Evolutionary conservation across 30 jellyfish, hydroid and myxozoan species (phyloP).

Genomic region (Chrysaora quinquecirrha): DNA sequence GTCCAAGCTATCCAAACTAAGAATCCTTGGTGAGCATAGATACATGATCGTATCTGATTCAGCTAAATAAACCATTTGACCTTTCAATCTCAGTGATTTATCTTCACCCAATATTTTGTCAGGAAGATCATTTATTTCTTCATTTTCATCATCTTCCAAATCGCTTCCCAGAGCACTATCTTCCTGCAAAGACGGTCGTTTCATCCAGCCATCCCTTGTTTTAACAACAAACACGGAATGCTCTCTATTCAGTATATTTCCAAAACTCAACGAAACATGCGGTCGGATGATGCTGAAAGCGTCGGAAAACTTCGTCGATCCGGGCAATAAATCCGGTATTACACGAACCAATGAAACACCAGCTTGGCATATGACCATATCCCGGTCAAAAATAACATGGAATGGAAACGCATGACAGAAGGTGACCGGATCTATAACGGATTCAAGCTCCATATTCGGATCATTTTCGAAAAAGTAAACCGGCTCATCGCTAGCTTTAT

Average conservation of each 20-base stretch:
- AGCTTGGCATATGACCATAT: conserved; percentile 76
- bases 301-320: conserved; percentile 62
- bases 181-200: conserved; percentile 57
- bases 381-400: conserved; percentile 76
- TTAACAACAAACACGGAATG: conserved; percentile 71
- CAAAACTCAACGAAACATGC: conserved; percentile 58
- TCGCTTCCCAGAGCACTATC: conserved; percentile 3
- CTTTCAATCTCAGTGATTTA: conserved; percentile 69
- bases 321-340: conserved; percentile 68
- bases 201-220: conserved; percentile 62
- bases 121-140: background rate
- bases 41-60: conserved; percentile 76
- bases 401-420: conserved; percentile 82
- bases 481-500: conserved; percentile 13
- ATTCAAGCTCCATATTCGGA: conserved; percentile 53
- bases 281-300: conserved; percentile 74
- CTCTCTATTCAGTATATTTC: conserved; percentile 52
- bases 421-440: conserved; percentile 70
- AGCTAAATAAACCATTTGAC: conserved; percentile 78
- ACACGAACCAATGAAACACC: conserved; percentile 75
- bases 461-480: conserved; percentile 10
- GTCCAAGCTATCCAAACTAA: conserved; percentile 81
- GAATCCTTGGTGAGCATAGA: conserved; percentile 78
- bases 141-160: conserved; percentile 21
- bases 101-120: conserved; percentile 47